These are phyloP conservation scores for Drosophila vallismaia DNA, from an alignment of 2,888 invertebrate genomes.

Conservation along the genomic window DNA sequence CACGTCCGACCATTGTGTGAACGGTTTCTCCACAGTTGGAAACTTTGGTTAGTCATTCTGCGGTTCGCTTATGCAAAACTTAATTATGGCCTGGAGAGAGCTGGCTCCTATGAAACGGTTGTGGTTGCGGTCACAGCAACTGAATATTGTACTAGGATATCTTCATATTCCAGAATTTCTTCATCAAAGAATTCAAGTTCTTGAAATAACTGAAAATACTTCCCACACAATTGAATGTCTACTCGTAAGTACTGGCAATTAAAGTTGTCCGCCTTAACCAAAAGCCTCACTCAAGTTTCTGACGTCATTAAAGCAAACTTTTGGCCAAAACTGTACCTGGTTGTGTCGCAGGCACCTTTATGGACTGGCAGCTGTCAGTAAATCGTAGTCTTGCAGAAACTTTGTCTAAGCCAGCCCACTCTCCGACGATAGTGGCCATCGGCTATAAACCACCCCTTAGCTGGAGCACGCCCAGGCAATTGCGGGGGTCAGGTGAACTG, in stretches of 20 bases:
- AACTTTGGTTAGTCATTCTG: slow-evolving; percentile 31
- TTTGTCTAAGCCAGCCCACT: slow-evolving; percentile 4
- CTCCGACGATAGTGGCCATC: slow-evolving; percentile 20
- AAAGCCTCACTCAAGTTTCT: background rate
- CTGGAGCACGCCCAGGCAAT: slow-evolving; percentile 54
- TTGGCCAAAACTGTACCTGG: slow-evolving; percentile 39
- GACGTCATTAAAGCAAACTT: slow-evolving; percentile 9
- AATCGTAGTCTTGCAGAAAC: slow-evolving; percentile 28
- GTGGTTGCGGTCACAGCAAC: background rate
- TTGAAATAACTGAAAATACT: no score
- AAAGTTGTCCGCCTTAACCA: slow-evolving; percentile 7
- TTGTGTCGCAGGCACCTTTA: background rate
- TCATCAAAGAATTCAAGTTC: background rate
- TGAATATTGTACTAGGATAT: no score
- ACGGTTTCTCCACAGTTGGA: slow-evolving; percentile 11
- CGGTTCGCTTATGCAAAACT: slow-evolving; percentile 33
- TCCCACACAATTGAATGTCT: slow-evolving; percentile 1
- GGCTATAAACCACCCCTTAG: slow-evolving; percentile 35
- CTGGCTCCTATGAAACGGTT: slow-evolving; percentile 4
- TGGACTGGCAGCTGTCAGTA: slow-evolving; percentile 24
- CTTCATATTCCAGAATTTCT: background rate
- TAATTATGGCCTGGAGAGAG: slow-evolving; percentile 24
- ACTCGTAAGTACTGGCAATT: slow-evolving; percentile 5
- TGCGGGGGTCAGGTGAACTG: slow-evolving; percentile 56
- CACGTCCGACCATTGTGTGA: slow-evolving; percentile 12